Percentiles rank a stretch among this genome's conserved stretches.
These are phyloP conservation scores for Peromyscus leucopus DNA, from an alignment of 2,113 vertebrate species.

Conservation along the genomic window DNA sequence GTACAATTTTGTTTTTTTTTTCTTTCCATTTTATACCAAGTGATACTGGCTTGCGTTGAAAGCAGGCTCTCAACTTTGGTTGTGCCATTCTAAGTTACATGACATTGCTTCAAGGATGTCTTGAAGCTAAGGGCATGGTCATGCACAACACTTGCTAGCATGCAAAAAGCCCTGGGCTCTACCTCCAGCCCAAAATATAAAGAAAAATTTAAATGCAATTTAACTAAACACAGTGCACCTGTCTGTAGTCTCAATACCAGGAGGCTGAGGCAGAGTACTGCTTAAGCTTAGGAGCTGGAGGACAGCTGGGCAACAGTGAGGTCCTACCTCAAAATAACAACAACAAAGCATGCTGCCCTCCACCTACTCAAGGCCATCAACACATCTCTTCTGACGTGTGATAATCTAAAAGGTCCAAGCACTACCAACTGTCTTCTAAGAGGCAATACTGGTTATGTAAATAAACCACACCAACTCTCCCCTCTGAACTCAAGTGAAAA, in stretches of 20 bases:
- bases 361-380: fast-evolving
- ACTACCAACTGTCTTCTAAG: neutral
- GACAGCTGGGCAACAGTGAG: neutral
- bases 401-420: neutral
- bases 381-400: neutral
- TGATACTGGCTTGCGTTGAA: neutral
- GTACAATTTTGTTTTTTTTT: neutral
- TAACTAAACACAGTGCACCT: neutral
- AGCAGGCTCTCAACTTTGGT: neutral
- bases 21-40: neutral
- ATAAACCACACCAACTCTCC: neutral
- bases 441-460: neutral
- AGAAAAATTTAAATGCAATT: neutral
- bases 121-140: neutral
- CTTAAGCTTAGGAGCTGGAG: neutral
- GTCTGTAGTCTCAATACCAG: neutral
- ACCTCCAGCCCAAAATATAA: neutral
- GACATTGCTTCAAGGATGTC: neutral
- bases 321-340: neutral
- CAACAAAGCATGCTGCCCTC: neutral
- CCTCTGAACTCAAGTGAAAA: neutral
- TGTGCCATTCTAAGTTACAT: neutral
- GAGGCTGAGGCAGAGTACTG: neutral
- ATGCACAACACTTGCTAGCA: neutral
- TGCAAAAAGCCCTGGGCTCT: neutral